These are phyloP conservation scores for Molothrus ater DNA, from an alignment of 2,797 vertebrate genomes.

Conservation along the genomic window DNA sequence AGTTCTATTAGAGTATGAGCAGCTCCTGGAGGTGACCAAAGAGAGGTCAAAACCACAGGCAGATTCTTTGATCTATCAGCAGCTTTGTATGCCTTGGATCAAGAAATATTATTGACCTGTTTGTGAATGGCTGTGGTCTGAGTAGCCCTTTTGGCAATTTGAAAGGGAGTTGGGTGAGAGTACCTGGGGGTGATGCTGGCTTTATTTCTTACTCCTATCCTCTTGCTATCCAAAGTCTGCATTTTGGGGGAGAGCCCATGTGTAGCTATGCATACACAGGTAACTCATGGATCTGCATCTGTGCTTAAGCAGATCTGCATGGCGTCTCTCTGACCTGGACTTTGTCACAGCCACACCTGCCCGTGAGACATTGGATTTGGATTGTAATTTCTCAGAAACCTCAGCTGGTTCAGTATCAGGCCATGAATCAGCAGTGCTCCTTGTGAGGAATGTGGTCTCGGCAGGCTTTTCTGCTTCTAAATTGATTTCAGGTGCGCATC, in stretches of 20 bases:
- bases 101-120: neutral
- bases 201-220: neutral
- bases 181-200: neutral
- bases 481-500: conserved; percentile 33
- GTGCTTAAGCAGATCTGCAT: neutral
- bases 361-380: neutral
- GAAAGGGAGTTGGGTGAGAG: neutral
- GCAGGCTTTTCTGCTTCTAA: conserved; percentile 20
- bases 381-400: neutral
- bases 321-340: neutral
- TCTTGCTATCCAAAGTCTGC: neutral
- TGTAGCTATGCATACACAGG: neutral
- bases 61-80: neutral
- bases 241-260: neutral
- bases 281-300: neutral
- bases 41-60: neutral
- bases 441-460: conserved; percentile 12
- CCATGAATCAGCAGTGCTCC: conserved; percentile 26
- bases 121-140: neutral
- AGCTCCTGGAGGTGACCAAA: neutral
- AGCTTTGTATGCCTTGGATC: conserved; percentile 6
- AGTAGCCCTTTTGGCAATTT: neutral
- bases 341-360: neutral
- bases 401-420: neutral
- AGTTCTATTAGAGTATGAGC: neutral